Conservation (phyloP, 2,113 vertebrate genomes). For the Conger conger region DNA sequence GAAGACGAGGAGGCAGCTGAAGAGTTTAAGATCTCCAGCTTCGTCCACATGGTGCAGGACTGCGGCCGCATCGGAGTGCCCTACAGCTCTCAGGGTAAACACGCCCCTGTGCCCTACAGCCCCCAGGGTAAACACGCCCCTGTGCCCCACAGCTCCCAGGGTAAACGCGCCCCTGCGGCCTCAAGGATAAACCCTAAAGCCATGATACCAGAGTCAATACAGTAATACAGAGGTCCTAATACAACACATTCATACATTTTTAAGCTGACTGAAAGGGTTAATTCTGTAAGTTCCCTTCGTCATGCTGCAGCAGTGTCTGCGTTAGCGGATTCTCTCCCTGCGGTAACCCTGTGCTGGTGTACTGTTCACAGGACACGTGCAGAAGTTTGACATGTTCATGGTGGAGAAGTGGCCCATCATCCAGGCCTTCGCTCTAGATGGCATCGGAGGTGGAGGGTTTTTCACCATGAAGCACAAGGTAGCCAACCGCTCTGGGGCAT, state of each 20-base stretch:
- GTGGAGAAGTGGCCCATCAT: constrained; percentile 97
- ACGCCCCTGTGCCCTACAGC: too few species aligned
- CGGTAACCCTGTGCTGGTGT: neutral
- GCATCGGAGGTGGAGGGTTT: constrained; percentile 92
- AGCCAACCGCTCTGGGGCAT: neutral
- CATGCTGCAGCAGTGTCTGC: too few species aligned
- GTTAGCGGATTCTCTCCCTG: too few species aligned
- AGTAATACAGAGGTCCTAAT: too few species aligned
- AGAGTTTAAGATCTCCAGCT: constrained; percentile 97
- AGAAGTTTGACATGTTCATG: constrained; percentile 95
- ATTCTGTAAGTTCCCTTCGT: too few species aligned
- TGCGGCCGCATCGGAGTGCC: constrained; percentile 89
- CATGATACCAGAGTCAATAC: too few species aligned
- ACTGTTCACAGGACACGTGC: constrained; percentile 79
- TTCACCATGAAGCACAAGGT: constrained; percentile 97
- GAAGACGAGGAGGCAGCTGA: constrained; percentile 95
- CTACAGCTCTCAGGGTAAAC: constrained; percentile 84
- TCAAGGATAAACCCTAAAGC: too few species aligned
- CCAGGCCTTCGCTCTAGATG: constrained; percentile 93
- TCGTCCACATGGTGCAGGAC: constrained; percentile 93
- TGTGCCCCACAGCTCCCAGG: too few species aligned
- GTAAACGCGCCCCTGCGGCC: too few species aligned
- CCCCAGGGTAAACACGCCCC: too few species aligned
- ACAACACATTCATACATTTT: too few species aligned
- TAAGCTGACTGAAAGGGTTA: too few species aligned